Percentiles rank a stretch among this genome's conserved stretches.
phyloP scores from a whole-genome alignment of 2,113 vertebrate genomes.

The Hiodon tergisus region DNA sequence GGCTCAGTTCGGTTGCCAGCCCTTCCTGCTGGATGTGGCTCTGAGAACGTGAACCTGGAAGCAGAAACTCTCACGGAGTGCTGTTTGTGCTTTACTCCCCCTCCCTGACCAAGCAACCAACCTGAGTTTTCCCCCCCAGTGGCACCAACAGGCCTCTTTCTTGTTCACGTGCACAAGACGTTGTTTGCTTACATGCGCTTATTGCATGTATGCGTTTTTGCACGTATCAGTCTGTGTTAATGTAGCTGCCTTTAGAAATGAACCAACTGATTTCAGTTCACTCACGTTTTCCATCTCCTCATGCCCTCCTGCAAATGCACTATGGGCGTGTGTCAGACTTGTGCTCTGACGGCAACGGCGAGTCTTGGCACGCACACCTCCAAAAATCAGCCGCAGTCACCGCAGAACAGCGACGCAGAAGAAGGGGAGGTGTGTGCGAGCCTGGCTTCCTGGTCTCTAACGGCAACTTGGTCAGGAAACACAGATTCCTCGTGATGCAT shows the following conservation, averaged over 20 bases:
- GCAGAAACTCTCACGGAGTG: constrained; percentile 26
- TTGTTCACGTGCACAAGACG: no score
- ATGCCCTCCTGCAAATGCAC: no score
- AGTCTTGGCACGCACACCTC: not conserved
- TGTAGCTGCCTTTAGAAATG: no score
- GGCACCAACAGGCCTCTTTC: no score
- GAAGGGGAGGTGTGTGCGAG: not conserved
- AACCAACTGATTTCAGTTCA: no score
- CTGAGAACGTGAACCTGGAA: not conserved
- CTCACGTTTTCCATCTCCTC: no score
- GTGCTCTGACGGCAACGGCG: not conserved
- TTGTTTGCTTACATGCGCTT: constrained; percentile 21
- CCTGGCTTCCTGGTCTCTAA: constrained; percentile 14
- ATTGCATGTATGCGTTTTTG: not conserved
- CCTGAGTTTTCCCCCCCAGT: no score
- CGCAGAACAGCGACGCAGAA: no score
- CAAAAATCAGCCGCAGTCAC: no score
- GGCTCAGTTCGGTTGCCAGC: not conserved
- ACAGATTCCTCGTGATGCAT: constrained; percentile 9
- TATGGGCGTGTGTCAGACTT: not conserved
- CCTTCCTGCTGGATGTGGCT: not conserved
- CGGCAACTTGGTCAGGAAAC: constrained; percentile 19
- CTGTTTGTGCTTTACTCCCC: constrained; percentile 6
- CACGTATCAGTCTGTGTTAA: no score
- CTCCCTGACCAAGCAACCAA: no score